Conservation (phyloP, 1,140 invertebrate genomes). For the Marisa cornuarietis region DNA sequence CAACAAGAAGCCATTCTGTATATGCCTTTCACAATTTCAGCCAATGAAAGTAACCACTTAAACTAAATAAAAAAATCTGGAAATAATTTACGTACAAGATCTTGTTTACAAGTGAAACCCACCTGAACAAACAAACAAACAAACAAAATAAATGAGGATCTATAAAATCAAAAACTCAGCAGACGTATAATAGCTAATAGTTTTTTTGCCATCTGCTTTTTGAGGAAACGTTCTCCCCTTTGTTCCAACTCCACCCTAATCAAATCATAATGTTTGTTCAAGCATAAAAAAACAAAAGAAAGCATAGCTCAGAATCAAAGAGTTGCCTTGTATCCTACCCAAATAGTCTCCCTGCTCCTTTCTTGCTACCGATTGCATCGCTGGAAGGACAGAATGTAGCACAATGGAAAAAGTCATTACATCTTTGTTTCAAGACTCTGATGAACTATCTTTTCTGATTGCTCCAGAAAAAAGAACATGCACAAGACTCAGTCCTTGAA, state of each 20-base stretch:
- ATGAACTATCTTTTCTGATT: neutral
- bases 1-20: too few species aligned
- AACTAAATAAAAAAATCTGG: neutral
- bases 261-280: neutral
- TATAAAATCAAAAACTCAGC: neutral
- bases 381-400: constrained; percentile 21
- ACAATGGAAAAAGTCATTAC: neutral
- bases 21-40: too few species aligned
- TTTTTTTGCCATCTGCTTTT: neutral
- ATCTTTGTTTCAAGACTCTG: neutral
- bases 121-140: constrained; percentile 14
- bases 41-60: neutral
- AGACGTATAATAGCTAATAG: neutral
- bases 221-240: neutral
- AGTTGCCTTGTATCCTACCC: constrained; percentile 2
- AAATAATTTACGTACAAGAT: constrained; percentile 18
- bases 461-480: neutral
- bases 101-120: constrained; percentile 15
- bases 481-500: neutral
- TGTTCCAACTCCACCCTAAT: constrained; percentile 9
- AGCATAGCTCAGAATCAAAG: neutral
- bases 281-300: constrained; percentile 1
- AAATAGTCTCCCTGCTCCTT: constrained; percentile 8
- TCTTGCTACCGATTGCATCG: constrained; percentile 27
- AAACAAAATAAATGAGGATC: constrained; percentile 3